Conservation (phyloP, 2,888 invertebrate genomes). For the Nymphalis urticae region DNA sequence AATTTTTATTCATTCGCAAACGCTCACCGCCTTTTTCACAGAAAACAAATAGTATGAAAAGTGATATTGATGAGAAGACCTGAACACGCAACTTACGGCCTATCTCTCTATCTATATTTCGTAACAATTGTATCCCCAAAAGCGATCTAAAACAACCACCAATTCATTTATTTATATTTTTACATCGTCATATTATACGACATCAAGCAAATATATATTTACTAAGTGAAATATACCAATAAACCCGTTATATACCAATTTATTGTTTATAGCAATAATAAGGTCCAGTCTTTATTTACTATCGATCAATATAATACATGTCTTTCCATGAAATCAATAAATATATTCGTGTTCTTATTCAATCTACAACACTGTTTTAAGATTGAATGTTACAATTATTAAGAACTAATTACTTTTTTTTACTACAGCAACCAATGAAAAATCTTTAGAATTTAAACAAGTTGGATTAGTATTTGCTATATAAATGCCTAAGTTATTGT, state of each 20-base stretch:
- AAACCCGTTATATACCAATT: background rate
- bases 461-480: no score
- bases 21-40: background rate
- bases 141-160: constrained; percentile 55
- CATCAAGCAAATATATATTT: background rate
- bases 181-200: background rate
- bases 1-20: constrained; percentile 1
- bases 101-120: constrained; percentile 55
- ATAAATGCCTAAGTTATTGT: background rate
- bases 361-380: no score
- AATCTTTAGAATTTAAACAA: no score
- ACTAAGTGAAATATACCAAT: background rate
- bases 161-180: background rate
- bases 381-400: no score
- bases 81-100: constrained; percentile 51
- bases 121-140: constrained; percentile 47
- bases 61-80: background rate
- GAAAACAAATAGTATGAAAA: background rate
- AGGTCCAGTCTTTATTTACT: no score
- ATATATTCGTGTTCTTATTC: no score
- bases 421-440: no score
- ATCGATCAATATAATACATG: no score
- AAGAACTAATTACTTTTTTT: no score
- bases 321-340: no score
- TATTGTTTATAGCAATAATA: no score